Evolutionary conservation across 2,797 vertebrate genomes (phyloP), one percentile per base, ranked within the genome.

Genomic region (Alca torda): DNA sequence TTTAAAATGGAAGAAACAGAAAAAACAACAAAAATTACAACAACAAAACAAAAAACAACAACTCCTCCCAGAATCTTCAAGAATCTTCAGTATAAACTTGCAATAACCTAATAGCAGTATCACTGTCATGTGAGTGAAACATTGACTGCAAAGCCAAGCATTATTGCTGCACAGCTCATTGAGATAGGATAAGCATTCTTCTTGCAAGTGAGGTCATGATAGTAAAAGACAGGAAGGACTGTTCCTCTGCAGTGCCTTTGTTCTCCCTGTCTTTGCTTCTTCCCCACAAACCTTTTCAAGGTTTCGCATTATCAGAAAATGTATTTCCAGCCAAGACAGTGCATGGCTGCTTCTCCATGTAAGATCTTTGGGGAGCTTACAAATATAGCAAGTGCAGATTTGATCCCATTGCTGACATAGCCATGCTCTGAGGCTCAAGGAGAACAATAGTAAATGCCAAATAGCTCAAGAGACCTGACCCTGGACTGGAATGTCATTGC

Each of bases 11-110:
- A 85, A 69, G 9, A 30, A 37, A 76, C 2, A 35, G 3, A 13
- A 68, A 50, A 61, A 15, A 0, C 2, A 45, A 53, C 2, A n/a
- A 50, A 61, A 61, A 51, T 6, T 0, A 26, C 3, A 54, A 35
- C 3, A 39, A 11, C 2, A 37, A 69, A 77, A 10, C 1, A 45
- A 63, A 61, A 25, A 54, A 4, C 14, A 10, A 0, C 15, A 48
- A 8, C 6, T 41, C 11, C 7, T 2, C 12, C 6, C 2, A 2
- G 2, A 69, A 57, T 54, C 13, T 23, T 46, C 24, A 53, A 21
- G 19, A 50, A 54, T 68, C 45, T 60, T 78, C 37, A 50, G 6
- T 31, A 54, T 33, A 65, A 67, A 45, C 9, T 23, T 75, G 6
- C 37, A 46, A 24, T 57, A 69, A 26, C 54, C 15, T 61, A 18